phyloP scores from a whole-genome alignment of 2,113 vertebrate species.

The Progne subis region DNA sequence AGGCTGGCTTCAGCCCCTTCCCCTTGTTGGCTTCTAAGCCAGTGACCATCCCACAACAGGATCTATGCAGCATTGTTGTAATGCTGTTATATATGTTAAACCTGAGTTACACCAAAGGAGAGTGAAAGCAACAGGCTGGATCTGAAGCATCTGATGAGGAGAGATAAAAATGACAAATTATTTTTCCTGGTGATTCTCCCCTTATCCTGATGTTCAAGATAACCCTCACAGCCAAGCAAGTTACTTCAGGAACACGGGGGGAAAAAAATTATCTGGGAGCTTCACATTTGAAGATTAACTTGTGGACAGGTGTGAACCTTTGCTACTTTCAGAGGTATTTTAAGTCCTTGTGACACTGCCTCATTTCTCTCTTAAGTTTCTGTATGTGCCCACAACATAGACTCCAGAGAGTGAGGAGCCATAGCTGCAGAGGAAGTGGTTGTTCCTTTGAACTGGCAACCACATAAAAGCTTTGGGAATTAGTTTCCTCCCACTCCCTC shows the following conservation, averaged over 20 bases:
- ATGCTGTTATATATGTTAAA: not conserved
- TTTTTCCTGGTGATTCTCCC: not conserved
- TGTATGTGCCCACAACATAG: not conserved
- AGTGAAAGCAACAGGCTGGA: not conserved
- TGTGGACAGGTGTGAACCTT: not conserved
- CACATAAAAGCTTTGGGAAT: slow-evolving; percentile 1
- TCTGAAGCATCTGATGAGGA: not conserved
- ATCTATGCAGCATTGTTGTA: not conserved
- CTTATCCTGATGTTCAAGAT: not conserved
- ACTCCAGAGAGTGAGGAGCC: not conserved
- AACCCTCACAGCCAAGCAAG: not conserved
- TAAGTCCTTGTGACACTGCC: not conserved
- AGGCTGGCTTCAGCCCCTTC: not conserved
- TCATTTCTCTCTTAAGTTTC: not conserved
- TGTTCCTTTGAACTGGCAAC: not conserved
- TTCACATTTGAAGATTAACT: not conserved
- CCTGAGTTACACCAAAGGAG: not conserved
- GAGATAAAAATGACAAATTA: not conserved
- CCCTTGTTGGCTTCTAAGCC: not conserved
- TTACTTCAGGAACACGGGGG: not conserved
- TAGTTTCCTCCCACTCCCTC: not conserved
- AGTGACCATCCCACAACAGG: not conserved
- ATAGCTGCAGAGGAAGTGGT: not conserved
- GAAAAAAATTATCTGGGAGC: not conserved
- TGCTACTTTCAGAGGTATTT: not conserved